A percentile compares a stretch with the other conserved stretches of the same genome.
These are phyloP conservation scores for Sebastes taczanowskii DNA, from an alignment of 2,797 vertebrate species.

Conservation along the genomic window DNA sequence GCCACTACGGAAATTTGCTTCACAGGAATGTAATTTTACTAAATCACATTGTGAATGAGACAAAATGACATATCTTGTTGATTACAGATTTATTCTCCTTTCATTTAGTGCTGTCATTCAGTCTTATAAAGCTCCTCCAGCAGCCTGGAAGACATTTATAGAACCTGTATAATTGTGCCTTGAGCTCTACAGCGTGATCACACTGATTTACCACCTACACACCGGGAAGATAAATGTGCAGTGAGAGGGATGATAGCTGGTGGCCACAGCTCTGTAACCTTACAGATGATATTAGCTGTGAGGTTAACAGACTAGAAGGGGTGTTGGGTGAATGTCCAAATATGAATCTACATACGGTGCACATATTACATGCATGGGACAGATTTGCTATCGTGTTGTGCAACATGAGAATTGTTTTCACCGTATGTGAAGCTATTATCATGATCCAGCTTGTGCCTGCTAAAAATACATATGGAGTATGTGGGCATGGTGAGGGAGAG, in stretches of 20 bases:
- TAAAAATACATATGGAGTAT: constrained; percentile 68
- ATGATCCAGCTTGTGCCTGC: constrained; percentile 39
- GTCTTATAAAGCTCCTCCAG: neutral
- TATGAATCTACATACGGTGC: neutral
- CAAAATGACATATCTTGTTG: neutral
- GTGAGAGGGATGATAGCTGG: neutral
- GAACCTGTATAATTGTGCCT: constrained; percentile 53
- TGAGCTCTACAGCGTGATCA: constrained; percentile 30
- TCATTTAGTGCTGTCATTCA: neutral
- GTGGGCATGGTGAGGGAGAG: constrained; percentile 50
- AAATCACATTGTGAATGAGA: neutral
- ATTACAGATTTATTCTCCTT: neutral
- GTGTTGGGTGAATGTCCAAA: neutral
- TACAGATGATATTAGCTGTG: constrained; percentile 13
- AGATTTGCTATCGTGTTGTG: constrained; percentile 13
- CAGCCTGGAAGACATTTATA: constrained; percentile 54
- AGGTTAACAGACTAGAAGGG: constrained; percentile 4
- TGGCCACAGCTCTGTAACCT: constrained; percentile 22
- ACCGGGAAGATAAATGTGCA: neutral
- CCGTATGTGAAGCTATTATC: constrained; percentile 26
- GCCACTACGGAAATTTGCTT: too few species aligned
- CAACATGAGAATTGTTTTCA: constrained; percentile 38
- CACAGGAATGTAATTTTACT: too few species aligned
- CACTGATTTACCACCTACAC: constrained; percentile 62
- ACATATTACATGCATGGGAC: neutral